These are phyloP conservation scores for Watersipora subatra DNA, from an alignment of 1,140 invertebrate genomes.

Conservation along the genomic window DNA sequence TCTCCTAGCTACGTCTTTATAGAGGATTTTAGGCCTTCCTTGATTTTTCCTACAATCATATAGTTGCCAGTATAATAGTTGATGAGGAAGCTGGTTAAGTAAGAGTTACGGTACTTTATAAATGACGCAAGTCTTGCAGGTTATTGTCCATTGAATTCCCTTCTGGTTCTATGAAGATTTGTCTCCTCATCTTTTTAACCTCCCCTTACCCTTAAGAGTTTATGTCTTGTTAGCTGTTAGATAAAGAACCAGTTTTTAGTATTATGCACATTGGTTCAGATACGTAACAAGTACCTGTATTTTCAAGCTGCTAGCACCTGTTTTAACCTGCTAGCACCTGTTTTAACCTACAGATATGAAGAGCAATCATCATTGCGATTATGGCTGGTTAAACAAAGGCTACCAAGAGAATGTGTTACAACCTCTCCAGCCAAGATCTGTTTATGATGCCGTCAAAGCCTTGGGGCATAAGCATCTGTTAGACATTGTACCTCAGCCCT, in stretches of 20 bases:
- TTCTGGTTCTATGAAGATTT: too few species aligned
- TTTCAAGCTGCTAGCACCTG: background rate
- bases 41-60: too few species aligned
- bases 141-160: too few species aligned
- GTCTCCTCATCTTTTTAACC: too few species aligned
- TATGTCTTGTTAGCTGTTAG: too few species aligned
- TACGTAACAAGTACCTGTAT: background rate
- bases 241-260: background rate
- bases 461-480: background rate
- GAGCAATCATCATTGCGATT: background rate
- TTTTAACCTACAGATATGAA: background rate
- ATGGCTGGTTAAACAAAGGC: background rate
- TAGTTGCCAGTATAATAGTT: too few species aligned
- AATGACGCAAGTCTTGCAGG: too few species aligned
- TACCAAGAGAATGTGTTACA: background rate
- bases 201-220: too few species aligned
- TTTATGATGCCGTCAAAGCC: background rate
- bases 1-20: too few species aligned
- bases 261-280: background rate
- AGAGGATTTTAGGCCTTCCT: too few species aligned
- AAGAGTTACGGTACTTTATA: too few species aligned
- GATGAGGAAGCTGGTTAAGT: too few species aligned
- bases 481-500: background rate
- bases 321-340: background rate
- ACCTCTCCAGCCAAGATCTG: background rate